Evolutionary conservation across 2,113 vertebrate species (phyloP), one percentile per base, ranked within the genome.

Genomic region (Chaetops frenatus): DNA sequence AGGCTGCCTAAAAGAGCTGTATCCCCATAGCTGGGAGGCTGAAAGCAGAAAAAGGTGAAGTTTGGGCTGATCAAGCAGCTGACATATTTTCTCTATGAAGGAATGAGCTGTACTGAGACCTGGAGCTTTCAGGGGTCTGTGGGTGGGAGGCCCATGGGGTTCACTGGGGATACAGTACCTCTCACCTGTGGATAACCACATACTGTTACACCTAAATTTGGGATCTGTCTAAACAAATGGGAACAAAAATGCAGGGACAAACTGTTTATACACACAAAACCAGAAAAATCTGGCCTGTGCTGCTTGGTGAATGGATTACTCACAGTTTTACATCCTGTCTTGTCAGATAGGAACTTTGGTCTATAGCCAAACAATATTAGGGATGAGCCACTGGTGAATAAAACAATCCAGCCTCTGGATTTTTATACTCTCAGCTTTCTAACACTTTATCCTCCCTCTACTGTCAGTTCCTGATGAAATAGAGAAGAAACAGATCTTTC

Each of bases 331-430:
- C 57, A 80, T 88, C 71, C 76, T 83, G 44, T 60, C 67, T 83
- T 96, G 88, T 88, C 92, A 93, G 76, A 94, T 31, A 81, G 71
- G 31, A 95, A 64, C 82, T 81, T 82, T 86, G 60, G 79, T 54
- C 71, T 83, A 48, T 11, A 60, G 95, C 87, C 92, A 96, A 88
- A 71, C 18, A 50, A 56, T 35, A 86, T 58, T 40, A 86, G 60
- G 42, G 79, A 96, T 90, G 85, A 93, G 79, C 90, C 92, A 88
- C 86, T 51, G 22, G 38, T 86, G 87, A 94, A 90, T 94, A 94
- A 90, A 88, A 65, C 18, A 77, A 31, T 94, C 28, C 40, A 80
- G 60, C 35, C 64, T 57, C 84, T 60, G 44, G 51, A 95, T 92
- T 93, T 92, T 47, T 20, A 35, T 12, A 16, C 6, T 58, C 47